A percentile compares a stretch with the other conserved stretches of the same genome.
Evolutionary conservation across 2,888 invertebrate genomes (phyloP).

Genomic region (Keiferia lycopersicella): DNA sequence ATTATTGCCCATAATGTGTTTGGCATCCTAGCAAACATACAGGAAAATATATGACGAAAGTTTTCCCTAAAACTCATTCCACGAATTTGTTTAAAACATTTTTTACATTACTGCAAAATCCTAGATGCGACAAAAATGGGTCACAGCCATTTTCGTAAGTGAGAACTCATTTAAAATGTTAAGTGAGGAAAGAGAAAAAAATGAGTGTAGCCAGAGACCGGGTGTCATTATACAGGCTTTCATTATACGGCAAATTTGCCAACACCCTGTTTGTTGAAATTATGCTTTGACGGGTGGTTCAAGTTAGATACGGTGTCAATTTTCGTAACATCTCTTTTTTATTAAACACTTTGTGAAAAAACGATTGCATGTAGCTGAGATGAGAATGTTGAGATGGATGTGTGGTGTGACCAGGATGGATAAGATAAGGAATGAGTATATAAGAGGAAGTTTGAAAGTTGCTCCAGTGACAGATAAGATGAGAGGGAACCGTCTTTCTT

Average conservation of each 20-base stretch:
- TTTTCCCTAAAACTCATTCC: neutral
- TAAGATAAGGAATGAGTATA: no score
- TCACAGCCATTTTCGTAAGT: conserved; percentile 16
- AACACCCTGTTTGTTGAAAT: conserved; percentile 14
- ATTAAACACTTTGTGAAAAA: no score
- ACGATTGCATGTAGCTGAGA: no score
- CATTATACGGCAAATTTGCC: conserved; percentile 24
- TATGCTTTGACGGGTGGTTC: conserved; percentile 14
- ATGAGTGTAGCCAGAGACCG: neutral
- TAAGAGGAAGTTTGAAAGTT: no score
- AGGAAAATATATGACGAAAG: neutral
- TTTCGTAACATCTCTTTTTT: neutral
- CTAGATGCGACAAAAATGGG: neutral
- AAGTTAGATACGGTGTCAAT: neutral
- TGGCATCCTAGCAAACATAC: no score
- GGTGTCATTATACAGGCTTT: conserved; percentile 24
- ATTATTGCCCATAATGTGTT: no score
- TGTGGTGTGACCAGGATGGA: no score
- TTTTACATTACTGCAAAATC: neutral
- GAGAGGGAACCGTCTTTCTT: no score
- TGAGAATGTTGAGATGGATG: no score
- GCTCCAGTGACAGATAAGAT: no score
- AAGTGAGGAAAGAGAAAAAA: conserved; percentile 16
- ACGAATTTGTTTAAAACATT: neutral
- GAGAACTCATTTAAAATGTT: conserved; percentile 19